Conservation (phyloP, 64 coral and sea anemone genomes). For the Porites australiensis region DNA sequence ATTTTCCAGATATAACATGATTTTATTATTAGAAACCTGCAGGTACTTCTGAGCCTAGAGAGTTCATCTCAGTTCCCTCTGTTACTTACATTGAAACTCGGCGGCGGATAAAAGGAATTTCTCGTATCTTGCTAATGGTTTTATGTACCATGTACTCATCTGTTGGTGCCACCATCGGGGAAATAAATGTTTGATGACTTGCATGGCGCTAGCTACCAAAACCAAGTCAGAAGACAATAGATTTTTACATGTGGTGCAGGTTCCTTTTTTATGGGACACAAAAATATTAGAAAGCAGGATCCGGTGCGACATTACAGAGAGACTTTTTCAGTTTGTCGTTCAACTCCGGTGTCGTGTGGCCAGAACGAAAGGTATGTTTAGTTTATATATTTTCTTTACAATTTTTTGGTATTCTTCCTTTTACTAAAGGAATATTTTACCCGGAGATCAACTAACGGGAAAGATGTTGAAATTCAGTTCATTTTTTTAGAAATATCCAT, state of each 20-base stretch:
- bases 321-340: background rate
- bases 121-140: background rate
- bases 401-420: too few species aligned
- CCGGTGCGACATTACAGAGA: slow-evolving; percentile 4
- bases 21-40: too few species aligned
- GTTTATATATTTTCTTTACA: background rate
- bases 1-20: too few species aligned
- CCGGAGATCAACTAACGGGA: too few species aligned
- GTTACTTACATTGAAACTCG: background rate
- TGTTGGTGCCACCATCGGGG: background rate
- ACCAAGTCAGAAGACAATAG: background rate
- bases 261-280: background rate
- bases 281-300: background rate
- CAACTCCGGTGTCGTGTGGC: background rate
- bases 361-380: slow-evolving; percentile 1
- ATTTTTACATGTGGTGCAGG: slow-evolving; percentile 17
- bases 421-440: too few species aligned
- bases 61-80: too few species aligned
- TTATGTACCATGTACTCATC: background rate
- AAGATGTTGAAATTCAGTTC: too few species aligned
- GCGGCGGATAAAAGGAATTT: background rate
- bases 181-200: slow-evolving; percentile 47
- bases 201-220: slow-evolving; percentile 16
- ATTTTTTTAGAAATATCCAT: too few species aligned
- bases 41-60: too few species aligned